phyloP scores from a whole-genome alignment of 2,797 vertebrate species.

The Falco naumanni region DNA sequence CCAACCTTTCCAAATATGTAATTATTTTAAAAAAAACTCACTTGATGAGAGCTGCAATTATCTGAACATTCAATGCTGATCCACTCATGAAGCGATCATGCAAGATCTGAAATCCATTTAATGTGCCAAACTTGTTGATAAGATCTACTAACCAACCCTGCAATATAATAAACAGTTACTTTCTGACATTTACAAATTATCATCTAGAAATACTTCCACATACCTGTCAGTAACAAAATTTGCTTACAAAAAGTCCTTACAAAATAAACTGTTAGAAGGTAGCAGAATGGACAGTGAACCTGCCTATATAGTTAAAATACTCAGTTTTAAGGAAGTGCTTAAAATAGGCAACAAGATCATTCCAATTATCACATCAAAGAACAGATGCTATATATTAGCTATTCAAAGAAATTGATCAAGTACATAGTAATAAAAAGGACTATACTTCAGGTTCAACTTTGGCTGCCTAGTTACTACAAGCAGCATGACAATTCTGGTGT shows the following conservation, averaged over 20 bases:
- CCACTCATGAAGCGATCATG: constrained; percentile 99
- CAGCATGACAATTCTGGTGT: not conserved
- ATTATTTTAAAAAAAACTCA: constrained; percentile 74
- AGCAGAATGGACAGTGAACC: not conserved
- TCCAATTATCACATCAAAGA: not conserved
- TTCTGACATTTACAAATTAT: not conserved
- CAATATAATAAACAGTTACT: constrained; percentile 59
- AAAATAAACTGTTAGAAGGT: not conserved
- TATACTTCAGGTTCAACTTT: not conserved
- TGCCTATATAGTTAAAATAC: not conserved
- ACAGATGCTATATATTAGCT: not conserved
- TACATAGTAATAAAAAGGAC: not conserved
- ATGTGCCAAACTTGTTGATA: constrained; percentile 99
- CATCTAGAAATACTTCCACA: not conserved
- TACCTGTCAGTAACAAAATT: not conserved
- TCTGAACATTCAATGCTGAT: constrained; percentile 99
- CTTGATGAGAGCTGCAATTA: constrained; percentile 99
- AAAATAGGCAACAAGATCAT: not conserved
- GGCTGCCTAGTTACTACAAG: not conserved
- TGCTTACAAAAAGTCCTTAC: not conserved
- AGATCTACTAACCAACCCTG: constrained; percentile 99
- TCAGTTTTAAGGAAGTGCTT: not conserved
- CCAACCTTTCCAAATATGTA: not conserved
- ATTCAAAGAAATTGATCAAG: not conserved
- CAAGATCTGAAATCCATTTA: constrained; percentile 99